These are phyloP conservation scores for Balearica regulorum DNA, from an alignment of 2,797 vertebrate genomes.

Conservation along the genomic window DNA sequence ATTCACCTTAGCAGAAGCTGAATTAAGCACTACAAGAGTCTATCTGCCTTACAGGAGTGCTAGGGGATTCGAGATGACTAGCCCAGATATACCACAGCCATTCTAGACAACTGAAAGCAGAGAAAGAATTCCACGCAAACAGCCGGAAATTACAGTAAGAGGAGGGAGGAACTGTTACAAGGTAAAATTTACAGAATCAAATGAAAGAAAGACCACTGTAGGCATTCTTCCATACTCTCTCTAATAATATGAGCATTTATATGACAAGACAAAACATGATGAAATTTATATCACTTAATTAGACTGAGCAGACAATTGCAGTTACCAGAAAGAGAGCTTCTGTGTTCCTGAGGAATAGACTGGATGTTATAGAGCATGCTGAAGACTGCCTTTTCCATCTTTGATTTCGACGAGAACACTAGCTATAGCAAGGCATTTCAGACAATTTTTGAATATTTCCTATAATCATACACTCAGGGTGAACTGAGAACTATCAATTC, in stretches of 20 bases:
- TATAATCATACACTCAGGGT: not conserved
- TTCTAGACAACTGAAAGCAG: not conserved
- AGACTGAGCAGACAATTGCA: not conserved
- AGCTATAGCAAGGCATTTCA: not conserved
- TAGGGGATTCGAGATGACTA: not conserved
- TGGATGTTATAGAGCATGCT: not conserved
- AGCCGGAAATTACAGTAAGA: not conserved
- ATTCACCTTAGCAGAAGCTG: not conserved
- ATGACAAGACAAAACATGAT: not conserved
- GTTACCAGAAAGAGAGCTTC: not conserved
- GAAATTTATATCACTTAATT: not conserved
- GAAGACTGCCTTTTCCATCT: not conserved
- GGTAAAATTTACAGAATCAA: not conserved
- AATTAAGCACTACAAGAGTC: not conserved
- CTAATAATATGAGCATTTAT: not conserved
- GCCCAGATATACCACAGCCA: not conserved
- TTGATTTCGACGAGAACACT: not conserved
- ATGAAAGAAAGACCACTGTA: not conserved
- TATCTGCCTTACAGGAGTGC: not conserved
- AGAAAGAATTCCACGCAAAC: not conserved
- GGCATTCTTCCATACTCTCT: not conserved
- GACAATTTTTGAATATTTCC: not conserved
- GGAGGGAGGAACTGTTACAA: not conserved
- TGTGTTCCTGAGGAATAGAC: not conserved
- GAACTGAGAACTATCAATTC: not conserved